Base-by-base conservation (phyloP, 2,888 invertebrate genomes). In the Synergus umbraculus region DNA sequence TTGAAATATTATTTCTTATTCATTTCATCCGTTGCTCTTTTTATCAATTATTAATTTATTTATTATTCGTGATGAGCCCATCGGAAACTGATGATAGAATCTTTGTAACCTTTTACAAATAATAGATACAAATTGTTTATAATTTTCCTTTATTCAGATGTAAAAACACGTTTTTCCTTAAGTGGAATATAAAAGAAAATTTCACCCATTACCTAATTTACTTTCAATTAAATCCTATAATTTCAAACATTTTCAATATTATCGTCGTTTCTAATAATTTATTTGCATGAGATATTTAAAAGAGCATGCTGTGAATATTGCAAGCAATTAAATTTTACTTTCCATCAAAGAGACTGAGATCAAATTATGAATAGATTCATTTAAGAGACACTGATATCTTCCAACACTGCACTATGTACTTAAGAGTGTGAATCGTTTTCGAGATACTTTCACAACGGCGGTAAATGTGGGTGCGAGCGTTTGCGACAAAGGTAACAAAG, bases 241-340 rank as follows among this genome's bases (percentile, higher is more conserved):
- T 63, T 12, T 22, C 18, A 63, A 29, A 63, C 22, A 13, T 22
- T 63, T 63, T 63, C 60, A 12, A 60, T 18, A 60, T 22, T 9
- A 60, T 4, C 60, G 12, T 22, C 22, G 29, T 60, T 60, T 60
- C 22, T 60, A 12, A 13, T 60, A 60, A 22, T 60, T 60, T 60
- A 22, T 60, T 60, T 10, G 12, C 12, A 60, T 60, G 60, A 10
- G 22, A 60, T 22, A 22, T 60, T 60, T 18, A 60, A 60, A 22
- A 22, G 22, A 22, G 60, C 4, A 60, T 22, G 54, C 60, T 60
- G 60, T 60, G 10, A 3, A 22, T 60, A 60, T 60, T 22, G 60
- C 22, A 60, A 22, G 60, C 60, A 60, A 60, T 60, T 60, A 60
- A 22, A 22, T 60, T 60, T 60, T 60, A 60, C 60, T 60, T 60